Percentiles rank a stretch among this genome's conserved stretches.
Evolutionary conservation across 1,140 invertebrate species (phyloP).

Genomic region (Protaetia brevitarsis): DNA sequence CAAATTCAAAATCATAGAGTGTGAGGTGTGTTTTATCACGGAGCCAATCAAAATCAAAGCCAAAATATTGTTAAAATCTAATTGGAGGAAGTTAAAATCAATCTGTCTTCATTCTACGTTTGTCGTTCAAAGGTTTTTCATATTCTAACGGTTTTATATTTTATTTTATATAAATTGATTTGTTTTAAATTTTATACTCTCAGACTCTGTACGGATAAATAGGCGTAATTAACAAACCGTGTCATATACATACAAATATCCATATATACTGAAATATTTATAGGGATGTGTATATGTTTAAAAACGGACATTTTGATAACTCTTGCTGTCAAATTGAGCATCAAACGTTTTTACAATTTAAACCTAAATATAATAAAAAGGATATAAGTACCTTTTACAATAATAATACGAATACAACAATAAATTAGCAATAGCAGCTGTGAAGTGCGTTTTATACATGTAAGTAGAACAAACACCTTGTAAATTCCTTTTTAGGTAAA

Average conservation of each 20-base stretch:
- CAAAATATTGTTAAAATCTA: background rate
- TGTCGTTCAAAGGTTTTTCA: background rate
- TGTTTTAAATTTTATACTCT: background rate
- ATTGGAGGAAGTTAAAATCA: slow-evolving; percentile 11
- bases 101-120: background rate
- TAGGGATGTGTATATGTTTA: slow-evolving; percentile 11
- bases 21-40: no score
- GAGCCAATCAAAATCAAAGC: background rate
- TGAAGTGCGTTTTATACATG: background rate
- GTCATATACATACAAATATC: background rate
- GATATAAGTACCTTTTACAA: background rate
- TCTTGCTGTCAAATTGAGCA: slow-evolving; percentile 7
- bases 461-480: slow-evolving; percentile 3
- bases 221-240: background rate
- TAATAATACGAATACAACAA: background rate
- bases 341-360: background rate
- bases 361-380: background rate
- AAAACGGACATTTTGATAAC: slow-evolving; percentile 27
- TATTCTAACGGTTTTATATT: background rate
- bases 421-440: background rate
- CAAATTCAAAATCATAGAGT: no score
- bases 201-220: background rate
- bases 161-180: background rate
- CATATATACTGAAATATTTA: background rate
- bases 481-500: slow-evolving; percentile 19